Evolutionary conservation across 2,888 invertebrate species (phyloP).

Genomic region (Parelbella ahira): DNA sequence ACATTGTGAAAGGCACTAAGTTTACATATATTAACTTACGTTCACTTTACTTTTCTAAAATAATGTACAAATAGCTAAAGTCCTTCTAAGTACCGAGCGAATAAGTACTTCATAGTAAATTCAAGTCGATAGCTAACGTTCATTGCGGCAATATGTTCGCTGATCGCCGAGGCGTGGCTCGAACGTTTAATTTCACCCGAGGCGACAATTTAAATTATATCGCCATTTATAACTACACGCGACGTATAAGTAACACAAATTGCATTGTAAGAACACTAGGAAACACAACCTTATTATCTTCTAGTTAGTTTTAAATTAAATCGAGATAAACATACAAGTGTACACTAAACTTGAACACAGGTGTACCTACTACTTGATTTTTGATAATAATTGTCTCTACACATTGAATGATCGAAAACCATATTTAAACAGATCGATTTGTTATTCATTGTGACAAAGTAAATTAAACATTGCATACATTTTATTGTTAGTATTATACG

Average conservation of each 20-base stretch:
- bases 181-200: constrained; percentile 6
- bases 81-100: too few species aligned
- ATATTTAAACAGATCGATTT: too few species aligned
- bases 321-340: background rate
- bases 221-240: constrained; percentile 4
- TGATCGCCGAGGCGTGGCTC: constrained; percentile 15
- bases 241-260: constrained; percentile 4
- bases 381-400: background rate
- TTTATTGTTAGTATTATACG: too few species aligned
- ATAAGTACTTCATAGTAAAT: too few species aligned
- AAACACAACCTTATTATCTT: background rate
- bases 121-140: constrained; percentile 4
- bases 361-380: background rate
- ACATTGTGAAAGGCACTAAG: too few species aligned
- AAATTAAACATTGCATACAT: too few species aligned
- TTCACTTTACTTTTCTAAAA: constrained; percentile 13
- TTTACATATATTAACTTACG: too few species aligned
- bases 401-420: too few species aligned
- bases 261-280: background rate
- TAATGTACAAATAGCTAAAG: constrained; percentile 4
- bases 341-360: background rate
- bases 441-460: too few species aligned
- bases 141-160: constrained; percentile 3
- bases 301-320: background rate
- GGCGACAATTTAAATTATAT: constrained; percentile 19